Percentiles rank a stretch among this genome's conserved stretches.
phyloP scores from a whole-genome alignment of 2,797 vertebrate genomes.

The Mionectes olivaceus region DNA sequence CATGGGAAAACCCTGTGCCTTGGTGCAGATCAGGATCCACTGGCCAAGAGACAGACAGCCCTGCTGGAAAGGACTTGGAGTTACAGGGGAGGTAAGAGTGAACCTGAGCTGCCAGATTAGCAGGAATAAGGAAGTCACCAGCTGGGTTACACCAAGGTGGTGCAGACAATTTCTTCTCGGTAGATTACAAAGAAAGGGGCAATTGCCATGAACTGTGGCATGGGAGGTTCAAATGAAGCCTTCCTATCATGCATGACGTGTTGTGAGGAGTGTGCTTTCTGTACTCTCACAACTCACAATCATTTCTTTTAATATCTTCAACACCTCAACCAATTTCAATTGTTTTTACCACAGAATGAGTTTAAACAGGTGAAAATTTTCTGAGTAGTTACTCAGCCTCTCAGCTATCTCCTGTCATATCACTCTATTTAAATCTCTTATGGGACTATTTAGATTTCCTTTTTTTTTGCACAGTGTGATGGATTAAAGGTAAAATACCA shows the following conservation, averaged over 20 bases:
- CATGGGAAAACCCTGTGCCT: neutral
- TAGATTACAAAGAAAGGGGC: neutral
- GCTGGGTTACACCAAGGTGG: neutral
- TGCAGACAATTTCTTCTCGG: neutral
- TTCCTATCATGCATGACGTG: neutral
- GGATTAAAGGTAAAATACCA: neutral
- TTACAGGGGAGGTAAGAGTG: neutral
- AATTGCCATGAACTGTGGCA: neutral
- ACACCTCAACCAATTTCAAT: neutral
- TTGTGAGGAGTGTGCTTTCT: neutral
- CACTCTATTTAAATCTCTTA: neutral
- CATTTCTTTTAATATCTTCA: neutral
- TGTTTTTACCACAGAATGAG: neutral
- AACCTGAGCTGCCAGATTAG: neutral
- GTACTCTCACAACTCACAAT: neutral
- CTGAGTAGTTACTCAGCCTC: neutral
- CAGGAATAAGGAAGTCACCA: neutral
- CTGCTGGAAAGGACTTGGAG: neutral
- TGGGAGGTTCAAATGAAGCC: neutral
- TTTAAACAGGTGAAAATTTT: conserved; percentile 5
- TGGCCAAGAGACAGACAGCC: neutral
- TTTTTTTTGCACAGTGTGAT: neutral
- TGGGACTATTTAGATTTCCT: neutral
- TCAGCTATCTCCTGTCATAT: neutral
- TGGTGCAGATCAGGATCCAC: neutral